These are phyloP conservation scores for Lophotis ruficrista DNA, from an alignment of 2,113 vertebrate genomes.

Conservation along the genomic window DNA sequence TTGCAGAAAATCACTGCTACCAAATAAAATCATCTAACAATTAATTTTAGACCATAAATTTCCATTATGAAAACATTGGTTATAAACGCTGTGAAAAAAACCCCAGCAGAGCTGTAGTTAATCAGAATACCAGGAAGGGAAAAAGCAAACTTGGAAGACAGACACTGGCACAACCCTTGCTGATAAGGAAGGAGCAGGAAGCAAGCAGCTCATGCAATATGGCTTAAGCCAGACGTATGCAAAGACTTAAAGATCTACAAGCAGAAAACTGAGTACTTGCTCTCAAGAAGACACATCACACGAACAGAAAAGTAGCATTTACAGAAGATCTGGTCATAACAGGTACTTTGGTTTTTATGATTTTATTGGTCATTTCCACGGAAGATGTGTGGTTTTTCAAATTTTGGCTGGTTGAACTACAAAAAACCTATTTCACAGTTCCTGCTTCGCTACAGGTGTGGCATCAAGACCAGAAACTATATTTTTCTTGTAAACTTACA, in stretches of 20 bases:
- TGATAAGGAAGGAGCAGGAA: slow-evolving; percentile 40
- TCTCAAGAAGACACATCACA: not conserved
- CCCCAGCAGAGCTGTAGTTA: not conserved
- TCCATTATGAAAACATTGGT: not conserved
- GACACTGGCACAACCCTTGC: slow-evolving; percentile 6
- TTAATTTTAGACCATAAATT: slow-evolving; percentile 31
- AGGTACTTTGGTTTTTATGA: not conserved
- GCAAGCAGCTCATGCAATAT: not conserved
- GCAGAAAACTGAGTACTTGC: not conserved
- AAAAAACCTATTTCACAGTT: not conserved
- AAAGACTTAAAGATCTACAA: not conserved
- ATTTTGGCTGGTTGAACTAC: not conserved
- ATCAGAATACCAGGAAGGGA: slow-evolving; percentile 33
- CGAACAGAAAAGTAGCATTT: not conserved
- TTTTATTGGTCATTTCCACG: not conserved
- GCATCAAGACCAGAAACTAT: not conserved
- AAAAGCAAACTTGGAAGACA: slow-evolving; percentile 15
- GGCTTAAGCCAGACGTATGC: not conserved
- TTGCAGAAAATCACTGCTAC: slow-evolving; percentile 14
- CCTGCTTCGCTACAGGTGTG: not conserved
- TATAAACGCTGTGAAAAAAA: not conserved
- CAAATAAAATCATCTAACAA: slow-evolving; percentile 27
- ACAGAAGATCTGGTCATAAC: not conserved
- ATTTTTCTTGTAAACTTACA: not conserved
- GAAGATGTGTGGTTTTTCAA: not conserved